Percentiles rank a stretch among this genome's conserved stretches.
These are phyloP conservation scores for Drosophila ambigua DNA, from an alignment of 1,140 invertebrate species.

Conservation along the genomic window DNA sequence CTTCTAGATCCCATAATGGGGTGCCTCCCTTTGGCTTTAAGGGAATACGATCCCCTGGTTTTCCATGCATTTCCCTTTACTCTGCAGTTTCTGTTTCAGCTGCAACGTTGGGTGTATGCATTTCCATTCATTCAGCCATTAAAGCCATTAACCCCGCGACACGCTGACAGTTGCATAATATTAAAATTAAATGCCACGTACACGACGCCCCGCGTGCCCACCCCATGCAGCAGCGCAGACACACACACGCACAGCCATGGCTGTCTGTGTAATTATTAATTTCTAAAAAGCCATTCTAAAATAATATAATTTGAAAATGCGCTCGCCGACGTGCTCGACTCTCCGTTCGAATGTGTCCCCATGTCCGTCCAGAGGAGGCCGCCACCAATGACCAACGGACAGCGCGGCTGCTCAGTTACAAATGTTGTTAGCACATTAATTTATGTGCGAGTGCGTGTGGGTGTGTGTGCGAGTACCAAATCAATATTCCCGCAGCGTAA, in stretches of 20 bases:
- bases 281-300: constrained; percentile 81
- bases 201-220: constrained; percentile 16
- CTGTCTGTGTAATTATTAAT: constrained; percentile 78
- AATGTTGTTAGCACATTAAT: constrained; percentile 73
- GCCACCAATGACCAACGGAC: constrained; percentile 30
- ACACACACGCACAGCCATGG: constrained; percentile 5
- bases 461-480: neutral
- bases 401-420: constrained; percentile 56
- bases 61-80: too few species aligned
- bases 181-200: constrained; percentile 75
- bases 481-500: constrained; percentile 59
- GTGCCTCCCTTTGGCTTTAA: too few species aligned
- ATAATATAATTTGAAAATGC: constrained; percentile 79
- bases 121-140: constrained; percentile 39
- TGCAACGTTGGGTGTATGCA: neutral
- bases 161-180: constrained; percentile 44
- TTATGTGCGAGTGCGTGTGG: constrained; percentile 47
- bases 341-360: constrained; percentile 34
- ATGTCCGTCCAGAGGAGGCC: constrained; percentile 29
- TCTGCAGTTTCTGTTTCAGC: neutral
- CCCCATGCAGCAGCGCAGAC: constrained; percentile 2
- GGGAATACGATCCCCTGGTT: too few species aligned
- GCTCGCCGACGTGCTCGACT: constrained; percentile 53
- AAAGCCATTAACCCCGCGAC: constrained; percentile 27
- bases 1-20: too few species aligned